A percentile compares a stretch with the other conserved stretches of the same genome.
Conservation (phyloP, 2,113 vertebrate species). For the Amphiprion ocellaris region DNA sequence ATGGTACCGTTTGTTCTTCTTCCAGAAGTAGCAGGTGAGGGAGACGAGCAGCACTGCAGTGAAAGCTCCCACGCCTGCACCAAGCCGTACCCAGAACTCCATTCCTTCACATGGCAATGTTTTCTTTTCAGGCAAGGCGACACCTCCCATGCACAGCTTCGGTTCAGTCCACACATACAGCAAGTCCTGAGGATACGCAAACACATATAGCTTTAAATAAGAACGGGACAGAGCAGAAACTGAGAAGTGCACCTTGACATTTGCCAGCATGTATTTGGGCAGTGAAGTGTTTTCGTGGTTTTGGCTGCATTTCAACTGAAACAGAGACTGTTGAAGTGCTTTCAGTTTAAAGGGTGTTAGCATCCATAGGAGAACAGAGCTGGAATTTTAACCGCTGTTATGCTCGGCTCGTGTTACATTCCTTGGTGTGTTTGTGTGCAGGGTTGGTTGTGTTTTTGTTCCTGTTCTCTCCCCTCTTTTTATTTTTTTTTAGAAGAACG, state of each 20-base stretch:
- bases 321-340: neutral
- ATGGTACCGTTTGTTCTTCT: constrained; percentile 95
- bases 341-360: constrained; percentile 5
- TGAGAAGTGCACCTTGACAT: neutral
- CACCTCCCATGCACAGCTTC: constrained; percentile 92
- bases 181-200: constrained; percentile 85
- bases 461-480: no score
- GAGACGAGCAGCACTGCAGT: constrained; percentile 90
- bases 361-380: neutral
- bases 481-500: no score
- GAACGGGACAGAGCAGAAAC: neutral
- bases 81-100: constrained; percentile 94
- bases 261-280: no score
- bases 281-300: neutral
- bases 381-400: neutral
- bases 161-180: constrained; percentile 96
- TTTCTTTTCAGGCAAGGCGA: constrained; percentile 90
- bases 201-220: neutral
- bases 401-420: neutral
- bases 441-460: no score
- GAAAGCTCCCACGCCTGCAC: constrained; percentile 90
- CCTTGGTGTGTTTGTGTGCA: no score
- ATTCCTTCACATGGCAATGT: constrained; percentile 89
- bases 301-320: constrained; percentile 6
- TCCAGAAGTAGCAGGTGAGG: constrained; percentile 98